phyloP scores from a whole-genome alignment of 2,113 vertebrate species.

The Suricata suricatta region DNA sequence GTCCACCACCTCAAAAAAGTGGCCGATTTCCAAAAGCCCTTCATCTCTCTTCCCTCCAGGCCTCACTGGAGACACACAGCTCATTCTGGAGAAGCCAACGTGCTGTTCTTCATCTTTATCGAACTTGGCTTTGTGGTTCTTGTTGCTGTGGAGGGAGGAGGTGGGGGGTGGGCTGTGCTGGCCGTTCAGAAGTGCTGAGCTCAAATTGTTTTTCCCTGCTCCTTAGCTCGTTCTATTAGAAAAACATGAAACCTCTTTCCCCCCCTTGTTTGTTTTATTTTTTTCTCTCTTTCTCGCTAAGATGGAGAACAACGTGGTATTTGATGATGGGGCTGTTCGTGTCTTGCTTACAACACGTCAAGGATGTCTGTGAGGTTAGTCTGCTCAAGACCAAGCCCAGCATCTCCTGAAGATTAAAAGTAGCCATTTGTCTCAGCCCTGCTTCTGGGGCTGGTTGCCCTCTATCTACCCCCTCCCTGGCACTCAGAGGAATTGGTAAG shows the following conservation, averaged over 20 bases:
- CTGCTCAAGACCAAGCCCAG: neutral
- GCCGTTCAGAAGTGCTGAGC: neutral
- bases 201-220: neutral
- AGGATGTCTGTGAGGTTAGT: neutral
- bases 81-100: neutral
- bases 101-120: neutral
- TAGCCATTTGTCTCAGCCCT: neutral
- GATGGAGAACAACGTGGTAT: neutral
- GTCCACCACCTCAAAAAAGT: neutral
- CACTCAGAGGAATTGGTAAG: neutral
- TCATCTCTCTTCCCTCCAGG: neutral
- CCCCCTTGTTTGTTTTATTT: neutral
- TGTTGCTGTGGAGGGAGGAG: neutral
- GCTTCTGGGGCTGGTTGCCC: neutral
- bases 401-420: neutral
- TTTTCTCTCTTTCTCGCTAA: neutral
- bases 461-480: neutral
- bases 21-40: neutral
- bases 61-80: neutral
- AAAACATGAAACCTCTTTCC: constrained; percentile 29
- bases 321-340: neutral
- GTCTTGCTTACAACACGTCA: neutral
- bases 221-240: neutral
- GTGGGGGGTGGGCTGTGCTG: neutral
- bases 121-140: neutral